These are phyloP conservation scores for Aeoliscus strigatus DNA, from an alignment of 2,797 vertebrate species.

Conservation along the genomic window DNA sequence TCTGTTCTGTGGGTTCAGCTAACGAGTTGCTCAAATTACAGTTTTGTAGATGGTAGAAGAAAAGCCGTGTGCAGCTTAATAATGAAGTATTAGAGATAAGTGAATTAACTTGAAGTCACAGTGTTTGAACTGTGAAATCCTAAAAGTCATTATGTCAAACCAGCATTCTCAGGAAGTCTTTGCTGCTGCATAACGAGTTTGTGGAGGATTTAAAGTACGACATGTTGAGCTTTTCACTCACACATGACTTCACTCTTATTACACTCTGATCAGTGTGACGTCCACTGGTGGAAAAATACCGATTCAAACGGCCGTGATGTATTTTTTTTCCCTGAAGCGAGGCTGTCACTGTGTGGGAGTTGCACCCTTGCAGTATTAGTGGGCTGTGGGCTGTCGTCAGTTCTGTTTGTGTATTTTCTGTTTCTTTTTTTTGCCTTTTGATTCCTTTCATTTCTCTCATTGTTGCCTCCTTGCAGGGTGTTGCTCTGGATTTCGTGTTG, in stretches of 20 bases:
- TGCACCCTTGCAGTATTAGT: conserved; percentile 75
- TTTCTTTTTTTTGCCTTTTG: conserved; percentile 34
- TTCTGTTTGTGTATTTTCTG: conserved; percentile 50
- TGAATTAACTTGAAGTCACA: too few relatives aligned
- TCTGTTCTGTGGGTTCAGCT: too few relatives aligned
- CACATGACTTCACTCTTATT: neutral
- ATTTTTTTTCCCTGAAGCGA: conserved; percentile 14
- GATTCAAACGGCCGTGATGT: conserved; percentile 1
- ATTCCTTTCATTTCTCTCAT: conserved; percentile 64
- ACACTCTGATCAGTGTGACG: conserved; percentile 2
- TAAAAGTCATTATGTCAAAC: too few relatives aligned
- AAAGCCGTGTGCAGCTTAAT: too few relatives aligned
- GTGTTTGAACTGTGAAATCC: too few relatives aligned
- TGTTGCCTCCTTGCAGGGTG: conserved; percentile 83
- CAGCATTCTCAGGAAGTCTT: too few relatives aligned
- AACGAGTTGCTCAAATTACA: too few relatives aligned
- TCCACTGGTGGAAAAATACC: neutral
- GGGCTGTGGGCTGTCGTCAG: conserved; percentile 68
- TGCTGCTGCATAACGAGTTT: neutral
- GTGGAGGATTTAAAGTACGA: neutral
- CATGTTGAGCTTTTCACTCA: neutral
- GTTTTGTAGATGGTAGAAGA: too few relatives aligned
- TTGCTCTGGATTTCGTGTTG: conserved; percentile 81
- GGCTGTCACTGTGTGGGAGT: conserved; percentile 65
- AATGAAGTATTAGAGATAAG: too few relatives aligned